Evolutionary conservation across 2,113 vertebrate species (phyloP), one percentile per base, ranked within the genome.

Genomic region (Gallinago jamesoni): DNA sequence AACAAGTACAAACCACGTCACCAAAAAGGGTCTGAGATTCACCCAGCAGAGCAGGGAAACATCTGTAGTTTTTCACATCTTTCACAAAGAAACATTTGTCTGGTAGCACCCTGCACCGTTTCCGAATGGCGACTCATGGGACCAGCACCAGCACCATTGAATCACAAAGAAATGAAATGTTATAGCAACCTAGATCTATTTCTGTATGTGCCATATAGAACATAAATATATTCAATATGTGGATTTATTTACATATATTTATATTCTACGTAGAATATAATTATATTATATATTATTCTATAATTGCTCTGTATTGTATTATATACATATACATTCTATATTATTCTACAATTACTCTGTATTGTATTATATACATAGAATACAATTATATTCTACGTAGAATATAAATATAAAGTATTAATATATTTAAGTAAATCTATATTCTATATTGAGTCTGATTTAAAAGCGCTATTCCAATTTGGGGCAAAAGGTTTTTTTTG

Each of bases 21-120:
- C 93, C 90, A 47, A 72, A 78, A 89, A 64, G 77, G 89, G 68
- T 89, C 87, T 52, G 87, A 75, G 92, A 78, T 91, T 84, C 72
- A 78, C 81, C 77, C 93, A 87, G 80, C 87, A 91, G 69, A 87
- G 76, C 93, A 67, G 84, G 1, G 60, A 84, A 94, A 91, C 82
- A 78, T 87, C 85, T 95, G 94, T 56, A 91, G 74, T 37, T 82
- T 91, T 93, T 93, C 94, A 94, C 76, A 8, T 92, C 78, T 87
- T 89, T 93, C 93, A 94, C 87, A 87, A 92, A 90, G 91, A 93
- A 89, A 89, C 68, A 17, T 93, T 97, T 89, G 92, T 82, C 87
- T 8, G 2, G 66, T 67, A 85, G 24, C 81, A 9, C 4, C 1
- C 62, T 59, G 66, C 52, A 39, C 64, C 74, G 2, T 70, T 56